phyloP scores from a whole-genome alignment of 1,140 invertebrate genomes.

The Dreissena polymorpha region DNA sequence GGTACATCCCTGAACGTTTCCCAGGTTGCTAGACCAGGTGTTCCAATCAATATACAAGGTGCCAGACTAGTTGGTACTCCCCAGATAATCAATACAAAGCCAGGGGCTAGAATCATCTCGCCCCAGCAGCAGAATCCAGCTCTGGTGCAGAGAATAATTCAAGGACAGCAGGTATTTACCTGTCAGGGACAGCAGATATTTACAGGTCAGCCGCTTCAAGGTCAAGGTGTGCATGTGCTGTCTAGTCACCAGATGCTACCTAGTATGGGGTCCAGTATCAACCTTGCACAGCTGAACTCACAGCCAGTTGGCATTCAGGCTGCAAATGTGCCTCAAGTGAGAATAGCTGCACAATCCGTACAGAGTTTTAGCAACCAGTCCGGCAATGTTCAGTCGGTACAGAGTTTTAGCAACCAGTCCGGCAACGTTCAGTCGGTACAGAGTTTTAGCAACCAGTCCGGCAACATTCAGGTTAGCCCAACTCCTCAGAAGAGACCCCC shows the following conservation, averaged over 20 bases:
- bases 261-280: background rate
- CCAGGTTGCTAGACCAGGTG: background rate
- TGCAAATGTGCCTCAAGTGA: constrained; percentile 17
- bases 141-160: constrained; percentile 41
- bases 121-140: constrained; percentile 30
- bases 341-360: no score
- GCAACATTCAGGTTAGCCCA: constrained; percentile 16
- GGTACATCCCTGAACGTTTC: constrained; percentile 29
- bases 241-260: no score
- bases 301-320: constrained; percentile 13
- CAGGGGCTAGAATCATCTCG: constrained; percentile 31
- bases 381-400: constrained; percentile 13
- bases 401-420: no score
- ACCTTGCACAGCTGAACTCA: constrained; percentile 21
- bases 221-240: background rate
- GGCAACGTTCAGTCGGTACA: constrained; percentile 14
- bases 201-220: constrained; percentile 11
- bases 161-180: background rate
- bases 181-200: background rate
- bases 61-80: constrained; percentile 24
- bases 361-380: no score
- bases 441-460: no score
- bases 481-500: constrained; percentile 41
- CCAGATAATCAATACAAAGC: constrained; percentile 16
- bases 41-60: constrained; percentile 31